phyloP scores from a whole-genome alignment of 2,888 invertebrate genomes.

The Drosophila ustulata region DNA sequence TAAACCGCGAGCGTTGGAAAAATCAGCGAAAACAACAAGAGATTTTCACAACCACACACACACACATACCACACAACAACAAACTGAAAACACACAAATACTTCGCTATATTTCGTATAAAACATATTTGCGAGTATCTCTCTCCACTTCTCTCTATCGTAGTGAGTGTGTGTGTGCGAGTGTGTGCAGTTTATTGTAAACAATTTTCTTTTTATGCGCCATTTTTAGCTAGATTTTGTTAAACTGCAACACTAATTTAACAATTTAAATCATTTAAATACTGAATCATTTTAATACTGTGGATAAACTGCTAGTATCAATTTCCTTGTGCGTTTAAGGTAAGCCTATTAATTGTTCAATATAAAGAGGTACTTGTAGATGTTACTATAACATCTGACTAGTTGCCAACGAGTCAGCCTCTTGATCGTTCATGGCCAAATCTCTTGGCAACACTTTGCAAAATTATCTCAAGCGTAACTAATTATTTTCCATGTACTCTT shows the following conservation, averaged over 20 bases:
- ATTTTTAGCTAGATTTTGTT: conserved; percentile 25
- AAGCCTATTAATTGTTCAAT: conserved; percentile 1
- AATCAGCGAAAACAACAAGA: conserved; percentile 19
- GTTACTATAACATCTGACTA: background rate
- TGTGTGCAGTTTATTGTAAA: conserved; percentile 36
- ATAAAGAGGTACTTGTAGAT: conserved; percentile 2
- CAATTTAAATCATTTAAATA: background rate
- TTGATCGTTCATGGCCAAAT: conserved; percentile 62
- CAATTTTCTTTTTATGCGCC: conserved; percentile 33
- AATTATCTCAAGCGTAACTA: conserved; percentile 78
- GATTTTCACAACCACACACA: conserved; percentile 67
- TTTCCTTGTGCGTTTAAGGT: background rate
- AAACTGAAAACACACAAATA: conserved; percentile 39
- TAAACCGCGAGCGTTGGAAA: conserved; percentile 14
- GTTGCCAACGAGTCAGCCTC: conserved; percentile 13
- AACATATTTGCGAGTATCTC: too few relatives aligned
- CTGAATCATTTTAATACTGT: conserved; percentile 1
- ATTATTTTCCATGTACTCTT: conserved; percentile 70
- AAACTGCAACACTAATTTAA: background rate
- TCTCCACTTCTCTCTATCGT: background rate
- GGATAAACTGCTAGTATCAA: conserved; percentile 25
- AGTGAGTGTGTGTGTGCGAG: conserved; percentile 22
- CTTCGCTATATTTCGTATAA: conserved; percentile 9
- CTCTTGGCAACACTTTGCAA: conserved; percentile 59
- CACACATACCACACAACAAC: conserved; percentile 38